These are phyloP conservation scores for Equus przewalskii DNA, from an alignment of 2,113 vertebrate species.

Conservation along the genomic window DNA sequence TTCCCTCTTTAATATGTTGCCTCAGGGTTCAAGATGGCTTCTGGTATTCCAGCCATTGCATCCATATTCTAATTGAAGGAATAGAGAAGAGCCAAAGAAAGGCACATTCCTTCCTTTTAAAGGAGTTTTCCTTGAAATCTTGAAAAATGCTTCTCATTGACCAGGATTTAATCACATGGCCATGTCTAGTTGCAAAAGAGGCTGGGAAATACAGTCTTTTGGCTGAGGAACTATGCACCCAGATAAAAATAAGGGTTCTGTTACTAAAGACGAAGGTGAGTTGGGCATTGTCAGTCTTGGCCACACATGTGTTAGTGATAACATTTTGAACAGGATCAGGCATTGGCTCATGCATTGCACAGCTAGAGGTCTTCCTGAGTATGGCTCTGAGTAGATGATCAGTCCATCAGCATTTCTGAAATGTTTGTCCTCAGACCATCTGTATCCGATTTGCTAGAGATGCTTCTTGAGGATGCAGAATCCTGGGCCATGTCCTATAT, in stretches of 20 bases:
- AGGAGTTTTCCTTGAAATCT: neutral
- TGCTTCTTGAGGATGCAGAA: neutral
- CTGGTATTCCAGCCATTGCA: neutral
- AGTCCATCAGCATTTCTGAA: neutral
- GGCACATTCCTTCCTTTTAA: neutral
- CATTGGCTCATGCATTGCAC: neutral
- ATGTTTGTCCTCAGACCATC: neutral
- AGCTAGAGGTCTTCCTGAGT: neutral
- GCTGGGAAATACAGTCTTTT: neutral
- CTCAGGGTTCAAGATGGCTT: neutral
- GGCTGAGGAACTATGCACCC: neutral
- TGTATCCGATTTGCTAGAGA: neutral
- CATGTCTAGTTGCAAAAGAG: neutral
- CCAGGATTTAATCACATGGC: neutral
- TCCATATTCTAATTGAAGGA: neutral
- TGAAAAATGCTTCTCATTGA: neutral
- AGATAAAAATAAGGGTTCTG: neutral
- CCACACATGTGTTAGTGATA: neutral
- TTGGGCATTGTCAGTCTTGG: neutral
- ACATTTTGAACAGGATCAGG: neutral
- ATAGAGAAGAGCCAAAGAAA: neutral
- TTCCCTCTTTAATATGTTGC: neutral
- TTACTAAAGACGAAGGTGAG: neutral
- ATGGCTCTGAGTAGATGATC: neutral
- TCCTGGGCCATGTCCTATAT: neutral